Evolutionary conservation across 2,113 vertebrate genomes (phyloP).

Genomic region (Laterallus jamaicensis): DNA sequence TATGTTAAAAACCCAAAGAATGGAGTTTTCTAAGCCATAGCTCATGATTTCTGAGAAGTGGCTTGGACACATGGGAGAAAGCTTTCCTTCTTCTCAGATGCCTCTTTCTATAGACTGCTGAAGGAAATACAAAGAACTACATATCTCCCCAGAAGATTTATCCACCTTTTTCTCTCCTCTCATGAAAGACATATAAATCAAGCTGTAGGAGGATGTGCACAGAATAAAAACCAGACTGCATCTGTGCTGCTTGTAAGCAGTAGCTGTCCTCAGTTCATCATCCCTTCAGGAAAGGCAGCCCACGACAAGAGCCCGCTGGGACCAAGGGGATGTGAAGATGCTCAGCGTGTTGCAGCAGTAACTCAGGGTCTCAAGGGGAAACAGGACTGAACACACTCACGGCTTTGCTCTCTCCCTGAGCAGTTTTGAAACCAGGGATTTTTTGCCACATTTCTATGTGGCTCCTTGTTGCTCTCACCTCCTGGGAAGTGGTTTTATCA

Average conservation of each 20-base stretch:
- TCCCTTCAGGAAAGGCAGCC: background rate
- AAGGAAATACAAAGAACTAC: background rate
- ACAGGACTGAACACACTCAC: background rate
- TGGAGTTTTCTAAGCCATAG: background rate
- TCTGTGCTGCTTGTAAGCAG: background rate
- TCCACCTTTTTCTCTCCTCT: background rate
- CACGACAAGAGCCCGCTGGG: background rate
- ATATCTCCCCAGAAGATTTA: background rate
- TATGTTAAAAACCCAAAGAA: background rate
- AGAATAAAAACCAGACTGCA: background rate
- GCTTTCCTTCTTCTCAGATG: background rate
- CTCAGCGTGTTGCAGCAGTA: background rate
- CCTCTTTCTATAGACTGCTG: background rate
- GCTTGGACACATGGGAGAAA: background rate
- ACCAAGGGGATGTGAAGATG: background rate
- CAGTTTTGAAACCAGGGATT: background rate
- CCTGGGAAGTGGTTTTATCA: background rate
- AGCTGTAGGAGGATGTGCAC: background rate
- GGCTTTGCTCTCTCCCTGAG: background rate
- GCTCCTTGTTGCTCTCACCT: background rate
- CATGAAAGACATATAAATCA: background rate
- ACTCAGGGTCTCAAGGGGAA: background rate
- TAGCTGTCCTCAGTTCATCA: background rate
- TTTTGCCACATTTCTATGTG: fast-evolving
- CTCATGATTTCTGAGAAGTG: background rate